Evolutionary conservation across 35 echinoderm and acorn worm genomes (phyloP).

Genomic region (Apostichopus californicus): DNA sequence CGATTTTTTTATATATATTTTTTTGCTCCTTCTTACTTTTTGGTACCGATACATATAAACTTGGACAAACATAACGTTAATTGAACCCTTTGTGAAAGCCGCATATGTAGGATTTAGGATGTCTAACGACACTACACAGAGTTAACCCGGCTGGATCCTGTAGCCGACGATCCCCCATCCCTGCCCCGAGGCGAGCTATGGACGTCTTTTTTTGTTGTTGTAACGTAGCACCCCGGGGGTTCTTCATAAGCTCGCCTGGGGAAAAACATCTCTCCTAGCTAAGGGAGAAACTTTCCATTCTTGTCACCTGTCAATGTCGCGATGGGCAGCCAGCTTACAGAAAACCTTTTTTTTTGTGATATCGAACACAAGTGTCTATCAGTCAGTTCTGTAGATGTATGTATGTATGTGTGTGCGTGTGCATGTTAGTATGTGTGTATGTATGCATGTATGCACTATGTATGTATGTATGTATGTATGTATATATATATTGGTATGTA

Average conservation of each 20-base stretch:
- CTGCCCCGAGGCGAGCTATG: conserved; percentile 35
- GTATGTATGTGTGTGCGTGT: background rate
- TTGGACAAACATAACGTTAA: conserved; percentile 27
- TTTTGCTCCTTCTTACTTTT: no score
- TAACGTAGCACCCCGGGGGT: conserved; percentile 42
- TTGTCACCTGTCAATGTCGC: conserved; percentile 23
- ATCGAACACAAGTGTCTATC: conserved; percentile 9
- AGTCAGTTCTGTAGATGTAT: background rate
- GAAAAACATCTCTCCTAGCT: conserved; percentile 8
- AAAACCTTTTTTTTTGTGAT: background rate
- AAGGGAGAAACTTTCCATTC: conserved; percentile 1
- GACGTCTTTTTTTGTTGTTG: background rate
- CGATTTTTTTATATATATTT: background rate
- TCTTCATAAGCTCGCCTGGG: conserved; percentile 2
- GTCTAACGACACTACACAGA: conserved; percentile 15
- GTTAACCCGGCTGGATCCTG: conserved; percentile 15
- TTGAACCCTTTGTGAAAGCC: conserved; percentile 47
- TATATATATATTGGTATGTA: background rate
- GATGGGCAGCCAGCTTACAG: background rate
- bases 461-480: no score
- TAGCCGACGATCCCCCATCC: conserved; percentile 33
- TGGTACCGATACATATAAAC: background rate
- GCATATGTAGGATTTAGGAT: conserved; percentile 21
- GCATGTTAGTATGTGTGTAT: no score
- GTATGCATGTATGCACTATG: no score